Percentiles rank a stretch among this genome's conserved stretches.
Evolutionary conservation across 2,888 invertebrate species (phyloP).

Genomic region (Strigamia maritima): DNA sequence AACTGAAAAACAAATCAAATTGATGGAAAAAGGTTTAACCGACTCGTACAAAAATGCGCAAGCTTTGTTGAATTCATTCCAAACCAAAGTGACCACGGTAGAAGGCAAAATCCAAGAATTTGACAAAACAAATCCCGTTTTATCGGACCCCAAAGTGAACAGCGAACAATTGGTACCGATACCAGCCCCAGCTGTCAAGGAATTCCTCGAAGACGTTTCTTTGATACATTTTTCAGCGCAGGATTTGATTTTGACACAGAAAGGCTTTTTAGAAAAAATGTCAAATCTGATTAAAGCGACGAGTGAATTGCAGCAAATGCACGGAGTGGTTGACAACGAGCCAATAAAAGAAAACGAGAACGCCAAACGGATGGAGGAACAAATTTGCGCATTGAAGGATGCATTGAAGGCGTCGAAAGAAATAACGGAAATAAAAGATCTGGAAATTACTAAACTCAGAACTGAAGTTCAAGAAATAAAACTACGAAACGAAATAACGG

Average conservation of each 20-base stretch:
- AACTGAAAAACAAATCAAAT: neutral
- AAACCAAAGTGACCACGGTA: neutral
- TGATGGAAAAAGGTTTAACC: neutral
- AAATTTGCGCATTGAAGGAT: conserved; percentile 45
- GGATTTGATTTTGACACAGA: neutral
- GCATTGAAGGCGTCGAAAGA: conserved; percentile 56
- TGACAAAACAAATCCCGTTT: neutral
- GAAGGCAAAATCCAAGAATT: neutral
- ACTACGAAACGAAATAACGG: neutral
- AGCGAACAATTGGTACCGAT: neutral
- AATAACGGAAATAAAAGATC: conserved; percentile 38
- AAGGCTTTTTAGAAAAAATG: conserved; percentile 18
- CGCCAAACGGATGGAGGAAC: conserved; percentile 38
- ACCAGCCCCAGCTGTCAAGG: neutral
- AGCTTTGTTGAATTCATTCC: conserved; percentile 1
- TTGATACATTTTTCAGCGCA: neutral
- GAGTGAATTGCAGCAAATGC: conserved; percentile 38
- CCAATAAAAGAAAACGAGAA: neutral
- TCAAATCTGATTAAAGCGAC: conserved; percentile 35
- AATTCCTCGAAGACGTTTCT: conserved; percentile 5
- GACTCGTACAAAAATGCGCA: neutral
- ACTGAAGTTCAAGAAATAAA: neutral
- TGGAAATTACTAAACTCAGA: neutral
- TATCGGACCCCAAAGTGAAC: neutral
- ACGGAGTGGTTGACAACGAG: conserved; percentile 8